Evolutionary conservation across 2,888 invertebrate genomes (phyloP).

Genomic region (Bombylius discolor): DNA sequence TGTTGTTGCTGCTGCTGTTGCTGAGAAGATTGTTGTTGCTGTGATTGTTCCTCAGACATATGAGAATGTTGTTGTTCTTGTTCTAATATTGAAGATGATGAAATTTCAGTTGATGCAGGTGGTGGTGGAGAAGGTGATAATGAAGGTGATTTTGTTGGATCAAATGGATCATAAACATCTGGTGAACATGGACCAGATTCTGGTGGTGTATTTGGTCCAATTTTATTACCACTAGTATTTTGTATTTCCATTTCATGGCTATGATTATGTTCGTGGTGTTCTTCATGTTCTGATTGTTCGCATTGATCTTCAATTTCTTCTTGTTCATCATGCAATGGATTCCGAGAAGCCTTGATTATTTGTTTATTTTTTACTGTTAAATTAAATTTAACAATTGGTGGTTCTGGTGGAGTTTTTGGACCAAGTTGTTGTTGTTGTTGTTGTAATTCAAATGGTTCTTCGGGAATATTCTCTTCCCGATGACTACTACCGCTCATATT

Average conservation of each 20-base stretch:
- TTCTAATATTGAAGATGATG: conserved; percentile 16
- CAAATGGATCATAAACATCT: conserved; percentile 82
- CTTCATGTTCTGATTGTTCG: conserved; percentile 6
- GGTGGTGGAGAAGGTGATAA: conserved; percentile 32
- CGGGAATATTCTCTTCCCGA: conserved; percentile 14
- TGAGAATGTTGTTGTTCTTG: conserved; percentile 15
- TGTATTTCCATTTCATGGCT: not conserved
- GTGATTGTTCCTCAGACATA: conserved; percentile 13
- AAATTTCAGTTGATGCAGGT: conserved; percentile 13
- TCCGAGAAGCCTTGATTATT: conserved; percentile 39
- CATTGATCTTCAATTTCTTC: conserved; percentile 34
- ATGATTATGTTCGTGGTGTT: conserved; percentile 11
- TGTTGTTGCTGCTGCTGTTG: conserved; percentile 1
- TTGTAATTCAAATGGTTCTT: conserved; percentile 17
- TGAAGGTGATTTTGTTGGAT: conserved; percentile 65
- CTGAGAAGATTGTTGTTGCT: conserved; percentile 13
- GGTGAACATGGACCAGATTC: conserved; percentile 58
- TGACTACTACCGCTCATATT: conserved; percentile 5
- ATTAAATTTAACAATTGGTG: conserved; percentile 48
- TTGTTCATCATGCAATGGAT: conserved; percentile 49
- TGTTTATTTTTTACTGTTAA: conserved; percentile 39
- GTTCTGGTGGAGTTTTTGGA: conserved; percentile 64
- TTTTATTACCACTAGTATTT: conserved; percentile 33
- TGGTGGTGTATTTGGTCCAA: conserved; percentile 61
- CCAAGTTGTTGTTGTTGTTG: conserved; percentile 37